Evolutionary conservation across 2,888 invertebrate species (phyloP).

Genomic region (Rhabditophanes sp.): DNA sequence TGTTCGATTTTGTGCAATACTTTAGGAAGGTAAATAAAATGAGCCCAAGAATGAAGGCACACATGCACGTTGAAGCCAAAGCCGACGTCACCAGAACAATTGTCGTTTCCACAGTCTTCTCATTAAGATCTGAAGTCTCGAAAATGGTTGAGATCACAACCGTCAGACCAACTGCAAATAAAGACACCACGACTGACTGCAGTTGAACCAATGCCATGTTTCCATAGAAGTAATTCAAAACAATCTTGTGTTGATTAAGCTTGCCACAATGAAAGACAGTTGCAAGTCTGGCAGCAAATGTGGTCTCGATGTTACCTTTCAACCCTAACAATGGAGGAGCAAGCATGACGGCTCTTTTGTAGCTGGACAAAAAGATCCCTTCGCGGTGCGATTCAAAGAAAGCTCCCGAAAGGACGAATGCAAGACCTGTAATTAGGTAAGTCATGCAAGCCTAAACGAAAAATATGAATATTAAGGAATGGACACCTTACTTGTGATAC

Average conservation of each 20-base stretch:
- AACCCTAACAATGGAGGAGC: slow-evolving; percentile 5
- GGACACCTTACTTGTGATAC: no score
- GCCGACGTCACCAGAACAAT: slow-evolving; percentile 5
- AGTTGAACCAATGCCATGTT: slow-evolving; percentile 3
- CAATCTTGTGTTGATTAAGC: slow-evolving; percentile 1
- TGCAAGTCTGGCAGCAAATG: slow-evolving; percentile 4
- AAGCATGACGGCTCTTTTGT: slow-evolving; percentile 5
- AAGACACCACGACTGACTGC: slow-evolving; percentile 4
- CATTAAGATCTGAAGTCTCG: neutral
- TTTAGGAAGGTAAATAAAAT: neutral
- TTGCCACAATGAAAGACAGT: slow-evolving; percentile 3
- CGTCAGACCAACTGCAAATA: slow-evolving; percentile 1
- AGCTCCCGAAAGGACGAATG: no score
- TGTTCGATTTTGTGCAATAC: slow-evolving; percentile 1
- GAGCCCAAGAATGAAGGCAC: neutral
- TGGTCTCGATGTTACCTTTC: slow-evolving; percentile 7
- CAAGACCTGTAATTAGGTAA: no score
- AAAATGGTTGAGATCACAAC: slow-evolving; percentile 1
- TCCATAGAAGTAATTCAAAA: neutral
- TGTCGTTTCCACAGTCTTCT: neutral
- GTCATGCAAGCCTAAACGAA: no score
- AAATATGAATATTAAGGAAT: no score
- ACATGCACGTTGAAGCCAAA: neutral
- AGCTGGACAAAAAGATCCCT: neutral
- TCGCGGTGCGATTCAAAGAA: no score